phyloP scores from a whole-genome alignment of 2,113 vertebrate genomes.

The Myotis yumanensis region DNA sequence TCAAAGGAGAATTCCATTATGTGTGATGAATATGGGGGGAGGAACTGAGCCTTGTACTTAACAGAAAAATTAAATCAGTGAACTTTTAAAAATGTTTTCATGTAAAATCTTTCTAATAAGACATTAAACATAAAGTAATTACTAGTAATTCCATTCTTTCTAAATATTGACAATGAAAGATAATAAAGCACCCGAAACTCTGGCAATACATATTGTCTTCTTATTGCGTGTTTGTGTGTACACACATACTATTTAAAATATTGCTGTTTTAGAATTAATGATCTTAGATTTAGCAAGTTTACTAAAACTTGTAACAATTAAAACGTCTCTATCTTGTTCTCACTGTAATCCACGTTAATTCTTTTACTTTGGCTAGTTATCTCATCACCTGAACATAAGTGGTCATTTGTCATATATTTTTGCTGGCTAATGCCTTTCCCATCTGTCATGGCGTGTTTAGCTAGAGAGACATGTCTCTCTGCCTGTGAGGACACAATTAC shows the following conservation, averaged over 20 bases:
- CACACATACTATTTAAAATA: conserved; percentile 1
- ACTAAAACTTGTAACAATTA: not conserved
- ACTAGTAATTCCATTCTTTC: not conserved
- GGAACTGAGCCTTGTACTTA: not conserved
- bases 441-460: not conserved
- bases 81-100: not conserved
- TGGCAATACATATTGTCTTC: not conserved
- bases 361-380: not conserved
- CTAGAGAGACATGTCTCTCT: not conserved
- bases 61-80: not conserved
- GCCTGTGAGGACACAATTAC: not conserved
- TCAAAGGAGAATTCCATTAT: not conserved
- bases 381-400: not conserved
- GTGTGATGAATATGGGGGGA: not conserved
- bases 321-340: not conserved
- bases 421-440: not conserved
- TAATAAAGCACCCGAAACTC: not conserved
- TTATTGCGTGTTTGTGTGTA: not conserved
- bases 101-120: not conserved
- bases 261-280: not conserved
- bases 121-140: not conserved
- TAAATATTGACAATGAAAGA: not conserved
- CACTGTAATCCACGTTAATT: not conserved
- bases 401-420: not conserved
- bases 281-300: conserved; percentile 32